Conservation (phyloP, 2,888 invertebrate species). For the Acholoe squamosa region DNA sequence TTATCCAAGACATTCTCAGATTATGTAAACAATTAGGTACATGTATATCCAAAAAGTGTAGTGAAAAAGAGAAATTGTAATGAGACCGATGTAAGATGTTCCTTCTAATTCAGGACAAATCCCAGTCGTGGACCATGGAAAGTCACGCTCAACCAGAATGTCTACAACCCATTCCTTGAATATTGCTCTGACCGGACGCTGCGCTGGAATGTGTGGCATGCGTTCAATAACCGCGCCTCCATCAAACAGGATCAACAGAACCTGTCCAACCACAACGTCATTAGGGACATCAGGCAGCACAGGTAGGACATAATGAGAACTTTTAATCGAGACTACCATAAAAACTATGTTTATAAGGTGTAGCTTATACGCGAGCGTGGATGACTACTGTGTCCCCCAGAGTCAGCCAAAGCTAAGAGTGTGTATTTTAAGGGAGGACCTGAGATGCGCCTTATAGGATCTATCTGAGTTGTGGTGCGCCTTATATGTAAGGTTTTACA, state of each 20-base stretch:
- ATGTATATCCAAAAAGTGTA: too few species aligned
- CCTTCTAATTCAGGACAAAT: constrained; percentile 80
- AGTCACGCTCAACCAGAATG: constrained; percentile 89
- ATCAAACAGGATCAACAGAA: constrained; percentile 85
- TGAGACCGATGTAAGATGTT: not conserved
- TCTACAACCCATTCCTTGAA: constrained; percentile 91
- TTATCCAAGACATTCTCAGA: too few species aligned
- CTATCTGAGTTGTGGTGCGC: too few species aligned
- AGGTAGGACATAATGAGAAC: constrained; percentile 78
- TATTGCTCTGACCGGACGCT: constrained; percentile 91
- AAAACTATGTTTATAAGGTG: too few species aligned
- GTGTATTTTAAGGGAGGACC: too few species aligned
- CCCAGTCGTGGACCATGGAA: constrained; percentile 91
- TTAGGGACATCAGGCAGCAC: constrained; percentile 90
- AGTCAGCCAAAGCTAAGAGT: too few species aligned
- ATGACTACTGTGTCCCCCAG: too few species aligned
- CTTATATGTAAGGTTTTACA: too few species aligned
- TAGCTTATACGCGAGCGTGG: too few species aligned
- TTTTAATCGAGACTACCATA: too few species aligned
- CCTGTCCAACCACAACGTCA: constrained; percentile 87
- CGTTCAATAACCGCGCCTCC: constrained; percentile 89
- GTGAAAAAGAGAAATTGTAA: not conserved
- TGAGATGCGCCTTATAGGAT: too few species aligned
- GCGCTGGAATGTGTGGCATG: constrained; percentile 94
- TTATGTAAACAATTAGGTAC: too few species aligned